Percentiles rank a stretch among this genome's conserved stretches.
phyloP scores from a whole-genome alignment of 2,888 invertebrate genomes.

The Pomacea canaliculata region DNA sequence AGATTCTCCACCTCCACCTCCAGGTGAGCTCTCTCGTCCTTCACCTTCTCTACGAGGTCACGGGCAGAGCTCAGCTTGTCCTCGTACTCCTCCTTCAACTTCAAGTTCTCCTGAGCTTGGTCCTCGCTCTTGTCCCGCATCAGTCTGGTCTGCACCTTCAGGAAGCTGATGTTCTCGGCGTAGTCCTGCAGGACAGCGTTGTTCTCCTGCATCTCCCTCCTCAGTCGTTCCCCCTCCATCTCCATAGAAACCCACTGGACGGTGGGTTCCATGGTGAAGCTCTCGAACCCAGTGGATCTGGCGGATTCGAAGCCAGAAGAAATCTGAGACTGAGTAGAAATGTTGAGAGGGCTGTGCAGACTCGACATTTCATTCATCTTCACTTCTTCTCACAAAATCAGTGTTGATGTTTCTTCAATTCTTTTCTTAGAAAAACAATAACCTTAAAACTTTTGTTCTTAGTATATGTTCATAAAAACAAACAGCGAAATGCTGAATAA shows the following conservation, averaged over 20 bases:
- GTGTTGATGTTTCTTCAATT: no score
- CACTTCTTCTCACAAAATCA: no score
- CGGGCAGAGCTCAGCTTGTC: neutral
- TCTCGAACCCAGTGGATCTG: no score
- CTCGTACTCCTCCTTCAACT: neutral
- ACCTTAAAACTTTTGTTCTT: no score
- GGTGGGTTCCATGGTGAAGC: no score
- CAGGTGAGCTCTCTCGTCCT: neutral
- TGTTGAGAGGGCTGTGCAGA: neutral
- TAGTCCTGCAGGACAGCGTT: neutral
- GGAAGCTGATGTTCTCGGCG: no score
- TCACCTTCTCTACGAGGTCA: neutral
- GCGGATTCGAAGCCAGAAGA: neutral
- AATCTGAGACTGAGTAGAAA: neutral
- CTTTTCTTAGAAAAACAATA: no score
- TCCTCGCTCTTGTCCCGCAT: neutral
- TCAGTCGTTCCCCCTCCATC: neutral
- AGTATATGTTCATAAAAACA: no score
- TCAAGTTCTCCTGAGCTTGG: neutral
- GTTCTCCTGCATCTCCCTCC: neutral
- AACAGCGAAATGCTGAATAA: no score
- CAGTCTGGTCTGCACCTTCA: neutral
- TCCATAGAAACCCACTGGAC: neutral
- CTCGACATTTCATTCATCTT: no score
- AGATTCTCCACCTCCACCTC: neutral